Evolutionary conservation across 1,140 invertebrate genomes (phyloP).

Genomic region (Megalonaias nervosa): DNA sequence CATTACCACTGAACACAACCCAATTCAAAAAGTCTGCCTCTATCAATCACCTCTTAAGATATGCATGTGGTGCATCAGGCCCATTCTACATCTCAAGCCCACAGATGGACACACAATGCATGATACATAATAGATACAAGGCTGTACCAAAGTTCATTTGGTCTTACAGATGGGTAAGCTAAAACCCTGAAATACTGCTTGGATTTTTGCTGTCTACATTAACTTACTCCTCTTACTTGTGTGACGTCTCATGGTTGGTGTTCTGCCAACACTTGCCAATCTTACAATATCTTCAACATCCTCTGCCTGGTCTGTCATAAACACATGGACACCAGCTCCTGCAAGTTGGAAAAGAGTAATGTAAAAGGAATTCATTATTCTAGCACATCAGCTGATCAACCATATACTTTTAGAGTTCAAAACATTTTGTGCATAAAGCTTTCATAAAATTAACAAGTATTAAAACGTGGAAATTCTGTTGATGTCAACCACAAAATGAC

Average conservation of each 20-base stretch:
- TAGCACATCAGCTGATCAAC: no score
- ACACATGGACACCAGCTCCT: slow-evolving; percentile 60
- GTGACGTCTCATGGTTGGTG: slow-evolving; percentile 43
- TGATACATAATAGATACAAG: no score
- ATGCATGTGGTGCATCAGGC: no score
- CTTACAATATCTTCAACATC: slow-evolving; percentile 62
- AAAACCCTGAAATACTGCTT: background rate
- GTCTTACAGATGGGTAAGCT: background rate
- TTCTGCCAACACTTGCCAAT: slow-evolving; percentile 55
- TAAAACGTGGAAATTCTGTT: background rate
- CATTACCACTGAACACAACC: no score
- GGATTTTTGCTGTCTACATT: background rate
- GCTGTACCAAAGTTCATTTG: no score
- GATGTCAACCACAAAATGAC: no score
- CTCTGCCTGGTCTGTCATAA: slow-evolving; percentile 60
- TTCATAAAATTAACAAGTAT: background rate
- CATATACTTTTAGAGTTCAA: background rate
- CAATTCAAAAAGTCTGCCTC: no score
- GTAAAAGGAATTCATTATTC: no score
- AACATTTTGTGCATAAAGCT: background rate
- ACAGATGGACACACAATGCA: background rate
- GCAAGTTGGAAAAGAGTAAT: slow-evolving; percentile 8
- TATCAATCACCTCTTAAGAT: no score
- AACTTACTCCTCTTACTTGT: slow-evolving; percentile 58
- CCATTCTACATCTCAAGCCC: background rate